Base-by-base conservation (phyloP, 2,113 vertebrate species). In the Sander vitreus region DNA sequence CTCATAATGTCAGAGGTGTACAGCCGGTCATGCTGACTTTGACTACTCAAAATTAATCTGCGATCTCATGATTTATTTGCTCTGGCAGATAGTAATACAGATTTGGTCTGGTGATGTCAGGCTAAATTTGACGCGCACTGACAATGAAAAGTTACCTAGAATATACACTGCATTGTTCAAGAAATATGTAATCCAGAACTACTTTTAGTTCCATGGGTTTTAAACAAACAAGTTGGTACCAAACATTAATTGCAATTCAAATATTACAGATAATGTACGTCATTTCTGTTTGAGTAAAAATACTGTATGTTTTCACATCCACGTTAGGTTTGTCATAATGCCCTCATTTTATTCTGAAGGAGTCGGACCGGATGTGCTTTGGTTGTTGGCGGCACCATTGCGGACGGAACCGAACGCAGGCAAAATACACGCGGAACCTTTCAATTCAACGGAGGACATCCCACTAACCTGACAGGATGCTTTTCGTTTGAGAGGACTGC, bases 311-410 rank as follows among this genome's bases (percentile, higher is more conserved):
- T 60, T 60, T 25, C 30, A 30, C 15, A 6, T 58, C 55, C 14
- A 59, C 27, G 59, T 14, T 3, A 21, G 33, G 11, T 6, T n/a
- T 14, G 57, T 30, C 1, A 5, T 62, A 2, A 18, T 21, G 15
- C 21, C 10, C 10, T 15, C 53, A 4, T 30, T 62, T 84, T 16
- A 78, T 60, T 75, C 0, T 83, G 85, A 75, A 82, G 19, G 59
- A 18, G 21, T 16, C n/a, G 0, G 15, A 77, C 50, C 77, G 81
- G 81, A 84, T 65, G 63, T 16, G 25, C 5, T 23, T 30, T 14
- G 1, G 21, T 51, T 27, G 21, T 51, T 45, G 30, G 33, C 48
- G 43, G 2, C 45, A 23, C 2, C 7, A 2, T 3, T 19, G 12
- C 19, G 19, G 36, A 55, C 7, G 47, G n/a, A 6, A 23, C 16